Evolutionary conservation across 2,888 invertebrate species (phyloP).

Genomic region (Malacosoma neustria): DNA sequence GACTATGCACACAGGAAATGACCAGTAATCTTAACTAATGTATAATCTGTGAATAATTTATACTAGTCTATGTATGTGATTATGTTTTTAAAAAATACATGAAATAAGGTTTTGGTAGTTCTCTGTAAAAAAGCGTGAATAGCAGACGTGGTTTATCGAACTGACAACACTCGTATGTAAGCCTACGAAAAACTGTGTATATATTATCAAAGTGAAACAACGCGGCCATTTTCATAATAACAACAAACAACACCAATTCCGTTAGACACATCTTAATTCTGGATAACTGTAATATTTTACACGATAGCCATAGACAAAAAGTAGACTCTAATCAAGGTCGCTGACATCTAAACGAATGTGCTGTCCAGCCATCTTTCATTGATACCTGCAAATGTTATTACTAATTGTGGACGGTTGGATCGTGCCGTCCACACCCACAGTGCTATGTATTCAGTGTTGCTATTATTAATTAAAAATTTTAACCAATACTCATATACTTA

Average conservation of each 20-base stretch:
- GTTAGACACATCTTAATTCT: constrained; percentile 7
- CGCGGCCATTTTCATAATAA: not conserved
- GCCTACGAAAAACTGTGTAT: too few relatives aligned
- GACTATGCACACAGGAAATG: too few relatives aligned
- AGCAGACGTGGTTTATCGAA: too few relatives aligned
- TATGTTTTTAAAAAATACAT: too few relatives aligned
- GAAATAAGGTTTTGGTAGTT: too few relatives aligned
- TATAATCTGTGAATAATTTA: too few relatives aligned
- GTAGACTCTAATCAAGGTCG: constrained; percentile 9
- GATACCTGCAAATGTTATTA: constrained; percentile 35
- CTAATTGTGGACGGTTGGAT: constrained; percentile 25
- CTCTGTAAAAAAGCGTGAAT: too few relatives aligned
- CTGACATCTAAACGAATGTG: constrained; percentile 21
- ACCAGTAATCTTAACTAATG: too few relatives aligned
- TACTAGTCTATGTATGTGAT: too few relatives aligned
- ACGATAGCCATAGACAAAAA: constrained; percentile 9
- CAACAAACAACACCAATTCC: not conserved
- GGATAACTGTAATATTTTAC: constrained; percentile 3
- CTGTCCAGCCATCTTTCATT: constrained; percentile 18
- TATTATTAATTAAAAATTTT: constrained; percentile 3
- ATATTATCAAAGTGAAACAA: too few relatives aligned
- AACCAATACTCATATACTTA: not conserved
- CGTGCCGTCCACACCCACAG: constrained; percentile 39
- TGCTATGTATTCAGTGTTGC: constrained; percentile 14
- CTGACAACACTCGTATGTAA: too few relatives aligned